A percentile compares a stretch with the other conserved stretches of the same genome.
Conservation (phyloP, 2,888 invertebrate species). For the Spialia ferax region DNA sequence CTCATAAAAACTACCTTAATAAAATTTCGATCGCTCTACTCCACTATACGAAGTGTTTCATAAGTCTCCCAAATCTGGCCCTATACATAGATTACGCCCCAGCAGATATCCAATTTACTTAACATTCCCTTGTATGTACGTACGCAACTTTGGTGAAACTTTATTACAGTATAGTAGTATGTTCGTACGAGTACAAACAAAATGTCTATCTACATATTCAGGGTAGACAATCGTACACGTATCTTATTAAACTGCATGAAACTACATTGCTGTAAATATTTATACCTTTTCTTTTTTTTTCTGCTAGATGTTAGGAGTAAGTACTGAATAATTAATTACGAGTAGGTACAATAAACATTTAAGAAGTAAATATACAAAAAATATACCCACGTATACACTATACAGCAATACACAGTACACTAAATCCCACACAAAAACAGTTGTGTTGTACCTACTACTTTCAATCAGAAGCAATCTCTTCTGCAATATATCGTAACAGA, state of each 20-base stretch:
- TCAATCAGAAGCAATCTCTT: constrained; percentile 18
- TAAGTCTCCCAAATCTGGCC: constrained; percentile 21
- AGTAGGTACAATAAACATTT: too few species aligned
- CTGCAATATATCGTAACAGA: constrained; percentile 27
- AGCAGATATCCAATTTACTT: constrained; percentile 31
- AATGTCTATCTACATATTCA: too few species aligned
- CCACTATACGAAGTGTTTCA: constrained; percentile 11
- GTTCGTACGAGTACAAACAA: too few species aligned
- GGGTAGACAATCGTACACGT: too few species aligned
- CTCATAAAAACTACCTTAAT: background rate
- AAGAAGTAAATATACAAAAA: too few species aligned
- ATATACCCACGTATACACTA: too few species aligned
- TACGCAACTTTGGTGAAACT: background rate
- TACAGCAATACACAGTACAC: background rate
- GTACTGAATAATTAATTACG: too few species aligned
- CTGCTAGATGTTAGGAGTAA: too few species aligned
- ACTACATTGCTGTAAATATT: too few species aligned
- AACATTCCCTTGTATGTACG: background rate
- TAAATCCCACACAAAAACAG: background rate
- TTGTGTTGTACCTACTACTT: background rate
- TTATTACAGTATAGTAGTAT: constrained; percentile 21
- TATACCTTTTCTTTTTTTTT: too few species aligned
- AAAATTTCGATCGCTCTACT: constrained; percentile 20
- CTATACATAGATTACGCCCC: constrained; percentile 23
- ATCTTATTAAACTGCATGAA: too few species aligned